Base-by-base conservation (phyloP, 1,140 invertebrate species). In the Trigoniulus corallinus region DNA sequence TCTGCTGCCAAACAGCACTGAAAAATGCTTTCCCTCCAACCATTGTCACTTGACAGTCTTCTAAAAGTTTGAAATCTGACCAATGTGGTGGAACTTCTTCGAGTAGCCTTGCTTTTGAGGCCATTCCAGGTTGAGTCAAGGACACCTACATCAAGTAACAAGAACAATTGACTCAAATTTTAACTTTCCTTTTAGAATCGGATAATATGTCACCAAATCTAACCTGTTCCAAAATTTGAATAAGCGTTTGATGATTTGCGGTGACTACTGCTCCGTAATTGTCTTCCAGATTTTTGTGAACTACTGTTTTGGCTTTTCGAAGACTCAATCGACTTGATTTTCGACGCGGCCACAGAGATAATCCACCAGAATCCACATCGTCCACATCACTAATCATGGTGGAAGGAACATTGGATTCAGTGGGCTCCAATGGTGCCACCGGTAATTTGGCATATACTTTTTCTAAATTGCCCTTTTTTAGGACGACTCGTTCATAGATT, bases 181-280 rank as follows among this genome's bases (percentile, higher is more conserved):
- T n/a, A n/a, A n/a, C n/a, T n/a, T n/a, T n/a, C n/a, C n/a, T n/a
- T n/a, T n/a, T n/a, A n/a, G n/a, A n/a, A n/a, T n/a, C n/a, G n/a
- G n/a, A n/a, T n/a, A 44, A 10, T 44, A 44, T 21, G 29, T 7
- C 29, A 34, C 7, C 7, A 34, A 15, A 7, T 7, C 7, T 7
- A 25, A 60, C 57, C 50, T 60, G 57, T 40, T 61, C 58, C 43
- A 87, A 68, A 58, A 88, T 76, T 67, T 87, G 83, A 26, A 83
- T 80, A 0, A 88, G 71, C 2, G 85, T 82, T 67, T 87, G 82
- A 60, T 86, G 83, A 70, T 88, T 88, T 29, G 84, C 84, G n/a
- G 84, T 79, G 37, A 87, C 77, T 1, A 88, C 83, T 39, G 84
- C 84, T 1, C 82, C 82, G 60, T 88, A 88, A 67, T 87, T 87